Base-by-base conservation (phyloP, 2,888 invertebrate species). In the Ornithoptera alexandrae region DNA sequence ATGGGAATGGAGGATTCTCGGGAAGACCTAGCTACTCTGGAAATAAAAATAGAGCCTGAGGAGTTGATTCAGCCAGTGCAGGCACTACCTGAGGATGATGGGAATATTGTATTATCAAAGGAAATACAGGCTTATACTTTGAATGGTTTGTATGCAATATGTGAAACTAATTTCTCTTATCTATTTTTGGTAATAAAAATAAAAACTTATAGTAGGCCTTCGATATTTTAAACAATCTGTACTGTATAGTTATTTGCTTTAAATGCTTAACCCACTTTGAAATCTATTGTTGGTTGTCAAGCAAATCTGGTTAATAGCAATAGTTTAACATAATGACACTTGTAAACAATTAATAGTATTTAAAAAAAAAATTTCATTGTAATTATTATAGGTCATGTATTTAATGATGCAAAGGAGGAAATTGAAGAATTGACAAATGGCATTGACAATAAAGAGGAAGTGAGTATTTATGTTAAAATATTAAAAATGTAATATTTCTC, bases 41-140 rank as follows among this genome's bases (percentile, higher is more conserved):
- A 90, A n/a, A 90, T 91, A 12, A 91, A 92, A 74, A 79, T 88
- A 62, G 92, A 92, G 74, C 89, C 89, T 0, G 90, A 89, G 69
- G 91, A 91, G 71, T 77, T 87, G 42, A 76, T 77, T 1, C 80
- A 81, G 22, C 80, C 79, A 22, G 70, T 77, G 36, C 74, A 79
- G 18, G 74, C 80, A 62, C 75, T 81, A 62, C 76, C 81, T 53
- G 76, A 75, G 57, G 78, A 83, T 22, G 85, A 42, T 42, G 15
- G 42, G 8, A 30, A 8, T 7, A 46, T 50, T 18, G n/a, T 64
- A 61, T 22, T 61, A 62, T 36, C 10, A 10, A 56, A 65, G 53
- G 42, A 42, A 18, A 22, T 30, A 39, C 58, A 63, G 8, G 17
- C 58, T 39, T 20, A 58, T 56, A 20, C 62, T 17, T 60, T 70